Evolutionary conservation across 2,888 invertebrate genomes (phyloP).

Genomic region (Meiosimyza decipiens): DNA sequence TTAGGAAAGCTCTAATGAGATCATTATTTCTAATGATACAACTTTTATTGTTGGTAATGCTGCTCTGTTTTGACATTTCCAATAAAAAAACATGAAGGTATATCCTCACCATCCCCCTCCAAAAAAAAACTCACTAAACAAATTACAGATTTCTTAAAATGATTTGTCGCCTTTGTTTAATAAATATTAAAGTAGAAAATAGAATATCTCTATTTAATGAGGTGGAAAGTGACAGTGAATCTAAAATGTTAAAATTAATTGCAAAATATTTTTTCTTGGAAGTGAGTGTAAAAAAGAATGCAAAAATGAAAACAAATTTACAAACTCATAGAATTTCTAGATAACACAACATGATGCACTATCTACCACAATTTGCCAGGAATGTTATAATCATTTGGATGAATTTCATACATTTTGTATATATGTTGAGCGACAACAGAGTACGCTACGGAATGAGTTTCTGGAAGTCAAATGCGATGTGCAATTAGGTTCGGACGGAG

Average conservation of each 20-base stretch:
- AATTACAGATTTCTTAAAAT: not conserved
- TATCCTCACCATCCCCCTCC: too few species aligned
- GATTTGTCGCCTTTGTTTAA: slow-evolving; percentile 32
- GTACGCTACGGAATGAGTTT: slow-evolving; percentile 45
- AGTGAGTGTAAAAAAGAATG: not conserved
- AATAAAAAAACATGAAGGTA: too few species aligned
- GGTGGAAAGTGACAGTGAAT: slow-evolving; percentile 3
- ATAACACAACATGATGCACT: slow-evolving; percentile 45
- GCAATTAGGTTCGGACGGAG: slow-evolving; percentile 34
- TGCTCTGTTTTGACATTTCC: too few species aligned
- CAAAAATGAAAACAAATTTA: too few species aligned
- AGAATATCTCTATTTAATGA: slow-evolving; percentile 26
- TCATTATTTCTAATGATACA: too few species aligned
- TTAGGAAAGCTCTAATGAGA: too few species aligned
- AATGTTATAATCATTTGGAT: slow-evolving; percentile 46
- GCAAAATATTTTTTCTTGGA: slow-evolving; percentile 25
- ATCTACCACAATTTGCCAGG: slow-evolving; percentile 46
- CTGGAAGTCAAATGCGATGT: slow-evolving; percentile 44
- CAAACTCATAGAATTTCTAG: slow-evolving; percentile 29
- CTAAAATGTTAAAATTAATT: slow-evolving; percentile 16
- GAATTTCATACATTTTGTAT: slow-evolving; percentile 46
- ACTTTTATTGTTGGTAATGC: too few species aligned
- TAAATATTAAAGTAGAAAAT: slow-evolving; percentile 24
- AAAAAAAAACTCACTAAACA: too few species aligned
- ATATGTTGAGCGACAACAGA: slow-evolving; percentile 45